phyloP scores from a whole-genome alignment of 2,113 vertebrate species.

The Ornithorhynchus anatinus region DNA sequence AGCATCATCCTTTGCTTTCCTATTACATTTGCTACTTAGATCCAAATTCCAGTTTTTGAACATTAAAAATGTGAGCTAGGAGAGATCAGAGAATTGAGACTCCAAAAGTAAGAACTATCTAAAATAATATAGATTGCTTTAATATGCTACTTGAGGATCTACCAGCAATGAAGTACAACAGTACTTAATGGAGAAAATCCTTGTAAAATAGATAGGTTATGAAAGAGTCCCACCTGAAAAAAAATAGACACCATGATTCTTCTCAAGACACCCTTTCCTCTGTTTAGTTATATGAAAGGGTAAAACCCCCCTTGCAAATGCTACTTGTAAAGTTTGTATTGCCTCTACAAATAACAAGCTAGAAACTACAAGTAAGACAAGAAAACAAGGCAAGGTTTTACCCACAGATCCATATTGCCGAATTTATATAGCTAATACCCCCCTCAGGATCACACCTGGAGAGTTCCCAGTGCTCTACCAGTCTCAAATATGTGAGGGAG shows the following conservation, averaged over 20 bases:
- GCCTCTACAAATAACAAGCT: not conserved
- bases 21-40: too few relatives aligned
- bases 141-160: slow-evolving; percentile 33
- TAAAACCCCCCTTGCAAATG: not conserved
- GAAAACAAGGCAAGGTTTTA: too few relatives aligned
- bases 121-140: slow-evolving; percentile 39
- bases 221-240: slow-evolving; percentile 1
- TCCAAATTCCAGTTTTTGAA: too few relatives aligned
- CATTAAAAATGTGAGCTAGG: too few relatives aligned
- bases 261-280: slow-evolving; percentile 4
- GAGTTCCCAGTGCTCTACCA: too few relatives aligned
- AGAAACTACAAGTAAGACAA: not conserved
- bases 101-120: not conserved
- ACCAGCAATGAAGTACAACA: not conserved
- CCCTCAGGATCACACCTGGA: too few relatives aligned
- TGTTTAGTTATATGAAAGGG: not conserved
- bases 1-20: too few relatives aligned
- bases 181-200: not conserved
- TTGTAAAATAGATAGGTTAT: slow-evolving; percentile 1
- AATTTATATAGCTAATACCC: too few relatives aligned
- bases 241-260: not conserved
- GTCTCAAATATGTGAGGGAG: too few relatives aligned
- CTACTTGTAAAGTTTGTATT: not conserved
- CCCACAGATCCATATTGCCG: too few relatives aligned
- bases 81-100: not conserved